Percentiles rank a stretch among this genome's conserved stretches.
Evolutionary conservation across 2,888 invertebrate species (phyloP).

Genomic region (Athalia rosae): DNA sequence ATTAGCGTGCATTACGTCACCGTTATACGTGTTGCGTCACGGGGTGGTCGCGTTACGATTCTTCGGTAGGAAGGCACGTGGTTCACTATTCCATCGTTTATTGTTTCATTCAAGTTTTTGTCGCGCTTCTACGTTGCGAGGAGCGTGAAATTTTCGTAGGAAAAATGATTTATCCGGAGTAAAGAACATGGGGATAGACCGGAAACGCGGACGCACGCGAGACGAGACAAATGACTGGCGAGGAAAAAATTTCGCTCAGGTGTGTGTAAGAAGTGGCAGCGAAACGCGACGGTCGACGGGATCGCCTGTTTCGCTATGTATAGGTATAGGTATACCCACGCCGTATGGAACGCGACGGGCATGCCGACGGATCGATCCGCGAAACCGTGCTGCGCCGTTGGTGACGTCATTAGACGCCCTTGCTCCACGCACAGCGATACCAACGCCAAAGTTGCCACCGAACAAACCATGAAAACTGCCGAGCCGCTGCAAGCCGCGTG

Average conservation of each 20-base stretch:
- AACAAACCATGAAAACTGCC: not conserved
- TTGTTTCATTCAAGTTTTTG: constrained; percentile 15
- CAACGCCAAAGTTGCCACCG: too few species aligned
- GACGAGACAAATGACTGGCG: too few species aligned
- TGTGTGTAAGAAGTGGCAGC: not conserved
- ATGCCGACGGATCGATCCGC: constrained; percentile 23
- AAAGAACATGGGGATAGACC: too few species aligned
- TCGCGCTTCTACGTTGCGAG: too few species aligned
- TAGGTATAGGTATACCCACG: not conserved
- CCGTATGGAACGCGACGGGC: not conserved
- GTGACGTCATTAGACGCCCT: constrained; percentile 35
- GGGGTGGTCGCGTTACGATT: constrained; percentile 3
- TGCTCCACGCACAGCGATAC: constrained; percentile 17
- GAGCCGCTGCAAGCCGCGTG: not conserved
- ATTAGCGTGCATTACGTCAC: constrained; percentile 33
- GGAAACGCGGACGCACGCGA: too few species aligned
- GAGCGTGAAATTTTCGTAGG: too few species aligned
- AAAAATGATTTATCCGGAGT: too few species aligned
- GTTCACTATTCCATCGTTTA: constrained; percentile 14
- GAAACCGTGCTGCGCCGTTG: not conserved
- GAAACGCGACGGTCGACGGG: constrained; percentile 48
- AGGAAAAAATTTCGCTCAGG: not conserved
- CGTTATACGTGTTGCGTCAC: constrained; percentile 57
- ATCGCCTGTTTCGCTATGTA: constrained; percentile 33
- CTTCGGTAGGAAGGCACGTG: constrained; percentile 54